These are phyloP conservation scores for Notolabrus celidotus DNA, from an alignment of 2,797 vertebrate genomes.

Conservation along the genomic window DNA sequence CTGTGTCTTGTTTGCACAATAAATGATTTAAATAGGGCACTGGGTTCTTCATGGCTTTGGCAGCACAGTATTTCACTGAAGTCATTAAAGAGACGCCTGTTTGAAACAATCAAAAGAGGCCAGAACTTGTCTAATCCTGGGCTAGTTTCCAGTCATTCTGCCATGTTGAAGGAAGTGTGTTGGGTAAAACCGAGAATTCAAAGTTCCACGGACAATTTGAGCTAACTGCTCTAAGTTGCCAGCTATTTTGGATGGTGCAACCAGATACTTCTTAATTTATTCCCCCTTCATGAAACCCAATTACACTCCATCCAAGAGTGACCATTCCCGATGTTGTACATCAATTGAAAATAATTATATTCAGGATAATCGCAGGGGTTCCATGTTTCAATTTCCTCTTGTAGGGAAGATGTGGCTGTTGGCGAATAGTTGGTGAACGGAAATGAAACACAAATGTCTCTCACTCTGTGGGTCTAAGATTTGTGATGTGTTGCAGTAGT, in stretches of 20 bases:
- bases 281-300: constrained; percentile 49
- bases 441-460: constrained; percentile 82
- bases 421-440: constrained; percentile 56
- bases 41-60: constrained; percentile 34
- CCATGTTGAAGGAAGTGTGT: constrained; percentile 23
- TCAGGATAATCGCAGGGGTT: constrained; percentile 57
- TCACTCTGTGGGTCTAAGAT: constrained; percentile 56
- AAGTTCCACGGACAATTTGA: constrained; percentile 34
- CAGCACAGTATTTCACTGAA: constrained; percentile 40
- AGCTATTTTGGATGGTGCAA: constrained; percentile 37
- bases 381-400: constrained; percentile 77
- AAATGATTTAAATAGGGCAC: constrained; percentile 48
- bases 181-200: constrained; percentile 33
- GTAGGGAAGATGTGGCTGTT: constrained; percentile 45
- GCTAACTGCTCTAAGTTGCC: constrained; percentile 11
- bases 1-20: constrained; percentile 36
- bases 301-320: constrained; percentile 45
- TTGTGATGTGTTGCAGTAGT: constrained; percentile 65
- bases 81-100: constrained; percentile 32
- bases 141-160: constrained; percentile 8
- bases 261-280: constrained; percentile 51
- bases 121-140: constrained; percentile 35
- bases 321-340: constrained; percentile 26
- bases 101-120: constrained; percentile 49
- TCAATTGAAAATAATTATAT: constrained; percentile 58